Percentiles rank a stretch among this genome's conserved stretches.
Evolutionary conservation across 2,888 invertebrate genomes (phyloP).

Genomic region (Nipponacmea schrenckii): DNA sequence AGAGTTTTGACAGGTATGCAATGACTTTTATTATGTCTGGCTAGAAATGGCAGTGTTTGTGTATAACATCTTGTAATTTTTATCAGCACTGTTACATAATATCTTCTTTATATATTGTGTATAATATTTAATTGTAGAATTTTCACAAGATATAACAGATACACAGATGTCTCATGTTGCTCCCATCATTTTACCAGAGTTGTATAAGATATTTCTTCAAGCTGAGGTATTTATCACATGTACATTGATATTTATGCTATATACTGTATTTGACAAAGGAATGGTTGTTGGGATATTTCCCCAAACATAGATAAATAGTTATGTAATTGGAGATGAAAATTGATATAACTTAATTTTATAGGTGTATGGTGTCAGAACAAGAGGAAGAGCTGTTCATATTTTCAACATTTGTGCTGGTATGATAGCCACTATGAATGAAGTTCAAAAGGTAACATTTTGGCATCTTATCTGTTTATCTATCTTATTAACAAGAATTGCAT

Average conservation of each 20-base stretch:
- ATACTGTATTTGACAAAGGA: background rate
- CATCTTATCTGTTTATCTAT: background rate
- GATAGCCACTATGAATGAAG: constrained; percentile 71
- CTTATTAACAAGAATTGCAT: too few relatives aligned
- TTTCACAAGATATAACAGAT: constrained; percentile 76
- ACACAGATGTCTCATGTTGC: constrained; percentile 76
- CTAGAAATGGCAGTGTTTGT: too few relatives aligned
- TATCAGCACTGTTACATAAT: too few relatives aligned
- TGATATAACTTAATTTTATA: constrained; percentile 64
- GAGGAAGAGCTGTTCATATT: constrained; percentile 77
- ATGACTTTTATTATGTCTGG: background rate
- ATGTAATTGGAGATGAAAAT: too few relatives aligned
- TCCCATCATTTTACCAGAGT: constrained; percentile 77
- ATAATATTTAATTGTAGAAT: constrained; percentile 68
- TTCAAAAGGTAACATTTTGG: constrained; percentile 68
- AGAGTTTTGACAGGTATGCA: constrained; percentile 73
- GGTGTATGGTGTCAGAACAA: constrained; percentile 73
- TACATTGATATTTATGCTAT: too few relatives aligned
- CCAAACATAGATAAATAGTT: too few relatives aligned
- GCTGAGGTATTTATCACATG: constrained; percentile 69
- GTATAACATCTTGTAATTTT: too few relatives aligned
- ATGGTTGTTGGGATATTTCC: background rate
- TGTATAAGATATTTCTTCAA: constrained; percentile 76
- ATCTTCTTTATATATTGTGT: background rate
- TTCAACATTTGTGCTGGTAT: constrained; percentile 75